These are phyloP conservation scores for Drosophila melanogaster DNA, from an alignment of 1,140 invertebrate genomes.

Conservation along the genomic window DNA sequence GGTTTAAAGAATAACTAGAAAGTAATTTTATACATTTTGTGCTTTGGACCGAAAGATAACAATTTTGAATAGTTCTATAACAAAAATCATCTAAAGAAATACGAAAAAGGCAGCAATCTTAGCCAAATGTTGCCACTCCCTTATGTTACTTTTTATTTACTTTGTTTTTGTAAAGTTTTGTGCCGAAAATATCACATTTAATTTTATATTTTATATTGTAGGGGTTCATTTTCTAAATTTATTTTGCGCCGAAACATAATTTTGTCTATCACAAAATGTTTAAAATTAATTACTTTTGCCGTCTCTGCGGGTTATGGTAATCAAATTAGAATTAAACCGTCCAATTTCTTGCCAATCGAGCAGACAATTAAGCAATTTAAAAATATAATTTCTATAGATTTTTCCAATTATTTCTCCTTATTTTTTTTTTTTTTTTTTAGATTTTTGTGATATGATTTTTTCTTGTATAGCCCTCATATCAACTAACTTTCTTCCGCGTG, in stretches of 20 bases:
- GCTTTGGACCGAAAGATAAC: slow-evolving; percentile 80
- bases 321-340: slow-evolving; percentile 25
- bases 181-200: slow-evolving; percentile 84
- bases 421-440: slow-evolving; percentile 24
- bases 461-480: slow-evolving; percentile 34
- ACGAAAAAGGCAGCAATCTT: slow-evolving; percentile 32
- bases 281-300: slow-evolving; percentile 74
- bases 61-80: slow-evolving; percentile 74
- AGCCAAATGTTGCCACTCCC: slow-evolving; percentile 45
- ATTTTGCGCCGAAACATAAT: slow-evolving; percentile 73
- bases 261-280: slow-evolving; percentile 84
- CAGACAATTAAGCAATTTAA: slow-evolving; percentile 35
- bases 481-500: slow-evolving; percentile 16
- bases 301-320: slow-evolving; percentile 49
- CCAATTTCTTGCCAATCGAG: slow-evolving; percentile 35
- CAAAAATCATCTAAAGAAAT: slow-evolving; percentile 60
- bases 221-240: slow-evolving; percentile 24
- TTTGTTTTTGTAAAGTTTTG: slow-evolving; percentile 70
- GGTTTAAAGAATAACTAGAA: slow-evolving; percentile 59
- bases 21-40: slow-evolving; percentile 83
- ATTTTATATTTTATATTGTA: slow-evolving; percentile 56
- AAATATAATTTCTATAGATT: slow-evolving; percentile 31
- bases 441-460: slow-evolving; percentile 64
- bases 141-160: slow-evolving; percentile 23
- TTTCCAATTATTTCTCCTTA: slow-evolving; percentile 6